phyloP scores from a whole-genome alignment of 2,797 vertebrate species.

The Masticophis lateralis region DNA sequence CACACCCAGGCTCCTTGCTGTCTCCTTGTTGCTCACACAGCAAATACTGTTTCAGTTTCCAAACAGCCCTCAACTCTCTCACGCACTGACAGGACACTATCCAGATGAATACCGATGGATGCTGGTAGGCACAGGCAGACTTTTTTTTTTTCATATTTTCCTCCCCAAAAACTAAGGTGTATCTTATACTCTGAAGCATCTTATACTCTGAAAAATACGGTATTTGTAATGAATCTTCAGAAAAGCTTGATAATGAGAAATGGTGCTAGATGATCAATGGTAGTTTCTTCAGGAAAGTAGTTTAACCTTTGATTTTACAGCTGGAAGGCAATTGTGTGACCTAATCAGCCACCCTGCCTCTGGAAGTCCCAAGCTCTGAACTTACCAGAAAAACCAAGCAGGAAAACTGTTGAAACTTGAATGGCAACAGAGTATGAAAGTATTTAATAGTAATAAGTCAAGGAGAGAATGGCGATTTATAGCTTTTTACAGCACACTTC shows the following conservation, averaged over 20 bases:
- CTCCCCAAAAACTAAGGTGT: too few species aligned
- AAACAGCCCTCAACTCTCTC: too few species aligned
- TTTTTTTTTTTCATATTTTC: too few species aligned
- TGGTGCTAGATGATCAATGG: constrained; percentile 22
- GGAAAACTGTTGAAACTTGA: constrained; percentile 53
- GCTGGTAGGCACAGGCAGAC: too few species aligned
- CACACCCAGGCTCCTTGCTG: too few species aligned
- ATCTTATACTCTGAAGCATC: too few species aligned
- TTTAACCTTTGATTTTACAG: constrained; percentile 60
- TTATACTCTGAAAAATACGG: too few species aligned
- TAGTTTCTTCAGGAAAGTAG: constrained; percentile 52
- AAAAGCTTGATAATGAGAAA: constrained; percentile 30
- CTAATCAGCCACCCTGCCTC: constrained; percentile 50
- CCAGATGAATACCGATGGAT: too few species aligned
- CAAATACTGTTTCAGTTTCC: too few species aligned
- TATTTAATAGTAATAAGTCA: constrained; percentile 57
- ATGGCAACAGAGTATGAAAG: constrained; percentile 51
- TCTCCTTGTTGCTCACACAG: too few species aligned
- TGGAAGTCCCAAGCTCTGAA: constrained; percentile 40
- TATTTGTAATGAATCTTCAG: constrained; percentile 8
- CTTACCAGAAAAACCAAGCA: constrained; percentile 43
- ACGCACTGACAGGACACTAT: too few species aligned
- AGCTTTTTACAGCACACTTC: constrained; percentile 54
- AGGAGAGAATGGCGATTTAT: constrained; percentile 60
- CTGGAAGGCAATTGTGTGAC: constrained; percentile 54